Base-by-base conservation (phyloP, 2,888 invertebrate species). In the Eupithecia inturbata region DNA sequence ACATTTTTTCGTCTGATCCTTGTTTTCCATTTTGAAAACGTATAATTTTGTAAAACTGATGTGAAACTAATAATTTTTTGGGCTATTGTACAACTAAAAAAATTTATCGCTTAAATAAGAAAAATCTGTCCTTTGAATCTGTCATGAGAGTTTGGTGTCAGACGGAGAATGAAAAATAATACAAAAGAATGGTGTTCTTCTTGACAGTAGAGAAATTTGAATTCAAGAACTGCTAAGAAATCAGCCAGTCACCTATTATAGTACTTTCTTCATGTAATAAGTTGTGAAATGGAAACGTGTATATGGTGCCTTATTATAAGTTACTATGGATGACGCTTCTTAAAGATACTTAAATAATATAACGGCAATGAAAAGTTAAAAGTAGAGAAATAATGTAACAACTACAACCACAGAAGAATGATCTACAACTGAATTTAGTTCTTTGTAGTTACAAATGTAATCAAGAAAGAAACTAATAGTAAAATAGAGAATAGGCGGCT, bases 1-100 rank as follows among this genome's bases (percentile, higher is more conserved):
- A 81, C 89, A 91, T 86, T 92, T 93, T 79, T 92, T 93, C 64
- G 87, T 78, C 70, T 84, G 83, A 63, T 92, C 92, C 78, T 89
- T 86, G 72, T 86, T 89, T 77, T 90, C 90, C 91, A 91, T 92
- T 77, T 75, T 82, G 28, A 49, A 57, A 39, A 49, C 4, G 4
- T 28, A 70, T 80, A 88, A 85, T 85, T 88, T 86, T 81, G 83
- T 78, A 67, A 63, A 63, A 75, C 10, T 64, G 12, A 53, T 19
- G 39, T 49, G 53, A 19, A 22, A 53, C 53, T 22, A 53, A 53
- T 57, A 57, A 57, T 57, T 57, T 57, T 57, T 67, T 77, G 73
- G 78, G 76, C 70, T 78, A 79, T 78, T 45, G 76, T n/a, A 63
- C 53, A 33, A 88, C 3, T 57, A 26, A 57, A 57, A 53, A 4